Percentiles rank a stretch among this genome's conserved stretches.
phyloP scores from a whole-genome alignment of 2,113 vertebrate species.

The Mirza zaza region DNA sequence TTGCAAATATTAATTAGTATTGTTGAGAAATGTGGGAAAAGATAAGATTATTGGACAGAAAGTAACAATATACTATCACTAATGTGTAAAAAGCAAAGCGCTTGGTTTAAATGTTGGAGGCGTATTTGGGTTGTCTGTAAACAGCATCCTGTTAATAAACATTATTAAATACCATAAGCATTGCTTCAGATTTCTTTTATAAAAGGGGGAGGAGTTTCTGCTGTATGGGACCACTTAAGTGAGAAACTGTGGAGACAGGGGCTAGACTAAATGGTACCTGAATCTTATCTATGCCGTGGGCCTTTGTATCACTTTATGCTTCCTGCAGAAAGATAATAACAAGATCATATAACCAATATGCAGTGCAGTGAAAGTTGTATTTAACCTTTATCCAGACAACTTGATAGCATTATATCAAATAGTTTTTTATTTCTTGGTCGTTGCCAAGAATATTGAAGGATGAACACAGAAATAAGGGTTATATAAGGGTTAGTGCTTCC shows the following conservation, averaged over 20 bases:
- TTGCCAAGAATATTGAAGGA: constrained; percentile 39
- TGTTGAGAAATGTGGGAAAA: not conserved
- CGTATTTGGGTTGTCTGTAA: not conserved
- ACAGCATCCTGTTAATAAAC: not conserved
- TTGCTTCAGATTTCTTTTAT: not conserved
- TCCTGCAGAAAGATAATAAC: not conserved
- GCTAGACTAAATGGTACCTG: not conserved
- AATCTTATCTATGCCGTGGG: not conserved
- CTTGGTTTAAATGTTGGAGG: not conserved
- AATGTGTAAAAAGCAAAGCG: not conserved
- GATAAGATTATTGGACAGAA: not conserved
- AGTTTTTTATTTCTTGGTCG: constrained; percentile 50
- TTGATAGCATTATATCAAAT: constrained; percentile 60
- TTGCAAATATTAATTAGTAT: not conserved
- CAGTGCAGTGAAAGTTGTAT: not conserved
- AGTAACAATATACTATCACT: not conserved
- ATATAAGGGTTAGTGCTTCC: constrained; percentile 31
- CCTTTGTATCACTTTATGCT: not conserved
- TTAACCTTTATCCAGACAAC: constrained; percentile 62
- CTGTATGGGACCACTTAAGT: not conserved
- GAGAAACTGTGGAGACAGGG: not conserved
- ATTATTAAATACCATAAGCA: not conserved
- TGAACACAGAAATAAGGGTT: constrained; percentile 40
- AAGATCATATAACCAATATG: constrained; percentile 33
- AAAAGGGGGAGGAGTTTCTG: not conserved